Evolutionary conservation across 2,888 invertebrate species (phyloP).

Genomic region (Plusia festucae): DNA sequence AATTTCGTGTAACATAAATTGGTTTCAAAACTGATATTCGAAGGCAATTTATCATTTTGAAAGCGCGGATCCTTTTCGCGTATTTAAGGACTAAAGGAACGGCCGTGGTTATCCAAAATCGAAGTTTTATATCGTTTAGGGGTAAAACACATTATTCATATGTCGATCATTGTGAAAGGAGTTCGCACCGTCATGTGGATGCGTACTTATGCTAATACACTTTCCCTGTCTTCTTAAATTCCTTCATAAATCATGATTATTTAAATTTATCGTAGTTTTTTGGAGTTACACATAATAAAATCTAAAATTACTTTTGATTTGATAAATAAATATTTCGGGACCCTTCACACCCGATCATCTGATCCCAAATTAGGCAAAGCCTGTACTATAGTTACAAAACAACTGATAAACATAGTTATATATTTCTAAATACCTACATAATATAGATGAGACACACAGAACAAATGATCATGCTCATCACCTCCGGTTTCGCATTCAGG

Average conservation of each 20-base stretch:
- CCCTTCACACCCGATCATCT: too few relatives aligned
- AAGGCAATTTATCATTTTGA: slow-evolving; percentile 44
- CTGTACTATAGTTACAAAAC: too few relatives aligned
- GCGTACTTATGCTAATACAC: slow-evolving; percentile 42
- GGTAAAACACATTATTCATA: slow-evolving; percentile 50
- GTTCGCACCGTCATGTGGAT: slow-evolving; percentile 31
- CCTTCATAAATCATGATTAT: slow-evolving; percentile 33
- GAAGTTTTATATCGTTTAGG: slow-evolving; percentile 28
- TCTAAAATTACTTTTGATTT: too few relatives aligned
- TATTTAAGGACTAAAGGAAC: slow-evolving; percentile 25
- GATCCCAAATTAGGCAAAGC: too few relatives aligned
- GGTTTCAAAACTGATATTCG: slow-evolving; percentile 5
- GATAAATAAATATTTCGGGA: too few relatives aligned
- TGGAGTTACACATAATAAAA: neutral
- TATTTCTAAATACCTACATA: too few relatives aligned
- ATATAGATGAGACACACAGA: too few relatives aligned
- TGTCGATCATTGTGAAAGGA: slow-evolving; percentile 54
- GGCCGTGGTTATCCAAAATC: slow-evolving; percentile 33
- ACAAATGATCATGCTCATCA: too few relatives aligned
- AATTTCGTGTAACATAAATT: slow-evolving; percentile 16
- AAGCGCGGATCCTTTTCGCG: slow-evolving; percentile 13
- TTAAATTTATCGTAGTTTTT: neutral
- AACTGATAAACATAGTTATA: too few relatives aligned
- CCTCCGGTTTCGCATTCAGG: too few relatives aligned
- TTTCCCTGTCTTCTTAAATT: slow-evolving; percentile 28